Evolutionary conservation across 1,140 invertebrate genomes (phyloP).

Genomic region (Notospermus geniculatus): DNA sequence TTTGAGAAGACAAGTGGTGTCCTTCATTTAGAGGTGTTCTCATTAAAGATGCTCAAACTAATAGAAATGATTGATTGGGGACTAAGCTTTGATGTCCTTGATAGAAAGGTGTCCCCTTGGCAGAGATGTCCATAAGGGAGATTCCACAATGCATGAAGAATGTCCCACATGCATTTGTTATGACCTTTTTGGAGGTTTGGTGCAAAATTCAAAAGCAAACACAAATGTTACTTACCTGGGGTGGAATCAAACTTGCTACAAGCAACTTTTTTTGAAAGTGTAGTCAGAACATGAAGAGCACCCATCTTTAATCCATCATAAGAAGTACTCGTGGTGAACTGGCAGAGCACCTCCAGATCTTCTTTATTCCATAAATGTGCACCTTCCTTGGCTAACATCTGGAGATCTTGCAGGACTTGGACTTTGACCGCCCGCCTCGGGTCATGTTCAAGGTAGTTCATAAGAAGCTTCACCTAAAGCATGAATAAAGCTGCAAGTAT

Average conservation of each 20-base stretch:
- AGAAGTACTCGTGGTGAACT: slow-evolving; percentile 57
- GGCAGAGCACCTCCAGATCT: slow-evolving; percentile 64
- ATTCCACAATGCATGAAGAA: too few relatives aligned
- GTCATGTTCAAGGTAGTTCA: slow-evolving; percentile 64
- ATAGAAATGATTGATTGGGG: too few relatives aligned
- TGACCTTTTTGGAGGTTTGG: too few relatives aligned
- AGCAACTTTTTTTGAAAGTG: slow-evolving; percentile 46
- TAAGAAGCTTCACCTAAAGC: slow-evolving; percentile 61
- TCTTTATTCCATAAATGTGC: slow-evolving; percentile 79
- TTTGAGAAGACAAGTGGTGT: too few relatives aligned
- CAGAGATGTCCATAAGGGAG: too few relatives aligned
- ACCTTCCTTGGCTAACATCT: slow-evolving; percentile 67
- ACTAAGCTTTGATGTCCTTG: too few relatives aligned
- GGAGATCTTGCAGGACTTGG: slow-evolving; percentile 72
- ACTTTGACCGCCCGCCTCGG: slow-evolving; percentile 70
- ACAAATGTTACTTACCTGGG: slow-evolving; percentile 26
- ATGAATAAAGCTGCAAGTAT: slow-evolving; percentile 4
- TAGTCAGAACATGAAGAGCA: slow-evolving; percentile 51
- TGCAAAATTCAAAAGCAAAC: not conserved
- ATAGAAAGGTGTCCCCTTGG: too few relatives aligned
- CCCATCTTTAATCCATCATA: slow-evolving; percentile 46
- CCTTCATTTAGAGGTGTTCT: too few relatives aligned
- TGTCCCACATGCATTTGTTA: too few relatives aligned
- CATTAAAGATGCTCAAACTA: too few relatives aligned
- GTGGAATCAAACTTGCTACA: slow-evolving; percentile 38